Evolutionary conservation across 2,888 invertebrate genomes (phyloP).

Genomic region (Meandrusa payeni): DNA sequence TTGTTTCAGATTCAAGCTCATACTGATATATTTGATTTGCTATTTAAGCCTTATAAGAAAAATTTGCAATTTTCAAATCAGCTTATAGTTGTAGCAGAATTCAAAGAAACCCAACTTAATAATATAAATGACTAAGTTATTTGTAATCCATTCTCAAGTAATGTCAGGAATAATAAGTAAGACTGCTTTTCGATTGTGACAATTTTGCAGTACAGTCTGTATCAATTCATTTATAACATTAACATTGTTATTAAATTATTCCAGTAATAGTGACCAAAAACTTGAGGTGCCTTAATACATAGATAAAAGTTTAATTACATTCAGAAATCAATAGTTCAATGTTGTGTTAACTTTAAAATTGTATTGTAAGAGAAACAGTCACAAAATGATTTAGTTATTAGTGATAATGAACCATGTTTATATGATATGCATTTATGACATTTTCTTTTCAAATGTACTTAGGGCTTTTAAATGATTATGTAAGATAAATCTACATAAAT

Average conservation of each 20-base stretch:
- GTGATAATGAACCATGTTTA: constrained; percentile 34
- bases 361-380: constrained; percentile 53
- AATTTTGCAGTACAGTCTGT: not conserved
- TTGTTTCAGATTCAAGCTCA: no score
- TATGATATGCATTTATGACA: constrained; percentile 36
- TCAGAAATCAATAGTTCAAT: constrained; percentile 17
- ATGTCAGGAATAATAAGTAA: no score
- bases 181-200: no score
- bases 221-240: not conserved
- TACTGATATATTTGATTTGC: no score
- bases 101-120: no score
- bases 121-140: no score
- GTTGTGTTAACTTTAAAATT: constrained; percentile 21
- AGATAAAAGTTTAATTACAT: constrained; percentile 24
- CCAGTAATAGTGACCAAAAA: constrained; percentile 57
- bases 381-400: constrained; percentile 44
- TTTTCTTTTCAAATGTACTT: constrained; percentile 25
- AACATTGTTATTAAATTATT: constrained; percentile 21
- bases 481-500: constrained; percentile 13
- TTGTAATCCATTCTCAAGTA: no score
- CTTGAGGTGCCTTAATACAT: constrained; percentile 66
- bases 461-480: constrained; percentile 18
- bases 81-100: no score
- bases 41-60: no score
- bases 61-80: no score